Base-by-base conservation (phyloP, 2,797 vertebrate species). In the Sebastes vulpes region DNA sequence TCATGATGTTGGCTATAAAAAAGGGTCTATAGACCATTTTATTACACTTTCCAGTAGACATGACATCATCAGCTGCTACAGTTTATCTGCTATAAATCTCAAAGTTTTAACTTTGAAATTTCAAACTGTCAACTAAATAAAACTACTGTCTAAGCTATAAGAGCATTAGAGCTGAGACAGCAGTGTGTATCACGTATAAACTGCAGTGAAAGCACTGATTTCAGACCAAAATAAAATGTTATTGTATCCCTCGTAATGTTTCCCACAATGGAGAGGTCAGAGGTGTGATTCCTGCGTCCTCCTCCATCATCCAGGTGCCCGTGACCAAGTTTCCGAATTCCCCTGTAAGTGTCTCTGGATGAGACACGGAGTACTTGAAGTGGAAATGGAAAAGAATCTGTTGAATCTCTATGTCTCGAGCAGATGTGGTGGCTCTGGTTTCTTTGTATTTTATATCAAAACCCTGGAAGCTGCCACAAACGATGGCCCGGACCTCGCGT, bases 401-500 rank as follows among this genome's bases (percentile, higher is more conserved):
- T 67, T 50, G 54, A 72, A 72, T 31, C 60, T 80, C 54, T 79
- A 90, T 91, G 81, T 80, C 65, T 88, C 9, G 31, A 90, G 66
- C 91, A 93, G 91, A 92, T 92, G 90, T 93, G 81, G 79, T 28
- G 70, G 67, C 78, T 77, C 53, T 46, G 75, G 57, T 74, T 86
- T 79, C 87, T 83, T 82, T 82, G 86, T 89, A 80, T 89, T 87
- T 83, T 28, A 90, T 88, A 91, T 92, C 87, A 87, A 94, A 91
- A 79, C 73, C 72, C 77, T 89, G 88, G 90, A 91, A 73, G 29
- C 78, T 14, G 74, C 52, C 6, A 38, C 80, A 58, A 82, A 66
- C 65, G 61, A 78, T 21, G 66, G 74, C 42, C 75, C 48, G 74
- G 79, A 82, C 75, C 77, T 80, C 14, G 85, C 72, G 65, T 69